Conservation (phyloP, 2,888 invertebrate genomes). For the Troides oblongomaculatus region DNA sequence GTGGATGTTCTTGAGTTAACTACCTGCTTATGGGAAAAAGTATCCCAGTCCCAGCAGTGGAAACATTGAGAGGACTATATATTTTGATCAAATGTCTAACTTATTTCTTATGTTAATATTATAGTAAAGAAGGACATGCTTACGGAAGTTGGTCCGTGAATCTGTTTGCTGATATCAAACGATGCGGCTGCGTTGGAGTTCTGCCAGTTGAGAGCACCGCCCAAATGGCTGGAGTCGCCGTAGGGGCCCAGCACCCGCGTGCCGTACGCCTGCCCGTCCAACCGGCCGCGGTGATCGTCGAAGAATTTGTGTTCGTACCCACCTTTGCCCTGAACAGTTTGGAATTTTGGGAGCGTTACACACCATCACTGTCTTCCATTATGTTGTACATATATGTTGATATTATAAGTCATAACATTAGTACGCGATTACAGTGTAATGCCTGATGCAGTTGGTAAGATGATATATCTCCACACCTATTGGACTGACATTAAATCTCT, state of each 20-base stretch:
- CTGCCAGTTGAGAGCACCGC: conserved; percentile 55
- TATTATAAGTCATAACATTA: not conserved
- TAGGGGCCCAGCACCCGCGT: conserved; percentile 49
- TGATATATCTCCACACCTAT: not conserved
- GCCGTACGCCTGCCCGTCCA: conserved; percentile 53
- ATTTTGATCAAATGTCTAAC: too few species aligned
- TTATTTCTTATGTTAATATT: not conserved
- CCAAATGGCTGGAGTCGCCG: conserved; percentile 54
- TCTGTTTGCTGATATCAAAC: conserved; percentile 2
- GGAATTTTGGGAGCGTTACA: too few species aligned
- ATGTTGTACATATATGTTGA: not conserved
- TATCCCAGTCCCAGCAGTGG: too few species aligned
- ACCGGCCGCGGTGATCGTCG: conserved; percentile 55
- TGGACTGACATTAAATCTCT: too few species aligned
- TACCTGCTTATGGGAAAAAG: too few species aligned
- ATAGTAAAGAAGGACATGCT: not conserved
- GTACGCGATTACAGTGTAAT: not conserved
- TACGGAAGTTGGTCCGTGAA: conserved; percentile 7
- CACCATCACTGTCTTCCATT: not conserved
- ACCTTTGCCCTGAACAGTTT: conserved; percentile 45
- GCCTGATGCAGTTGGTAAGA: not conserved
- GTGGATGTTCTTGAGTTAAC: too few species aligned
- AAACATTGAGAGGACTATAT: too few species aligned
- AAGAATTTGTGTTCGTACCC: conserved; percentile 60
- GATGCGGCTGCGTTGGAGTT: conserved; percentile 45